Conservation (phyloP, 2,797 vertebrate species). For the Percopsis omiscomaycus region DNA sequence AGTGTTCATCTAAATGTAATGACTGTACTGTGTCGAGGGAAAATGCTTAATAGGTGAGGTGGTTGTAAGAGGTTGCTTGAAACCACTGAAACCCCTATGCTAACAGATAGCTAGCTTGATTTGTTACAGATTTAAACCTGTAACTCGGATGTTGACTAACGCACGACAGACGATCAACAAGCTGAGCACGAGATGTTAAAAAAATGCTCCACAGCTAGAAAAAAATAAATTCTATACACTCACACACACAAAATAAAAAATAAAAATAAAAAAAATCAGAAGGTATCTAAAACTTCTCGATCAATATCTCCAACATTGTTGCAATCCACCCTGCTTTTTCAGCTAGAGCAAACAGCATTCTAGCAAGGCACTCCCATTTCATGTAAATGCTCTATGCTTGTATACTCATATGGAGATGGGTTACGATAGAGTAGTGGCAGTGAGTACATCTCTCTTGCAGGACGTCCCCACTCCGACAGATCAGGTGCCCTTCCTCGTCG, state of each 20-base stretch:
- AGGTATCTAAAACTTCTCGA: slow-evolving; percentile 61
- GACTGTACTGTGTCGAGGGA: slow-evolving; percentile 7
- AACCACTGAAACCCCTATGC: slow-evolving; percentile 15
- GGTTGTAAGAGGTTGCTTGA: slow-evolving; percentile 11
- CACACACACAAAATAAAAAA: slow-evolving; percentile 8
- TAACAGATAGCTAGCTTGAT: slow-evolving; percentile 36
- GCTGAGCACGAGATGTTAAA: slow-evolving; percentile 54
- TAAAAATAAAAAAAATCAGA: slow-evolving; percentile 38
- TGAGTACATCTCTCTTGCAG: slow-evolving; percentile 99
- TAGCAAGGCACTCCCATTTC: slow-evolving; percentile 78
- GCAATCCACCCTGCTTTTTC: slow-evolving; percentile 76
- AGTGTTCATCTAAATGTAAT: slow-evolving; percentile 6
- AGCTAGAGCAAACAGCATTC: slow-evolving; percentile 77
- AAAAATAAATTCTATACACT: not conserved
- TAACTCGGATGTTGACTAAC: slow-evolving; percentile 43
- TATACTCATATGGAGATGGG: slow-evolving; percentile 85
- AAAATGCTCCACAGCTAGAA: slow-evolving; percentile 67
- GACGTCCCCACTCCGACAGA: slow-evolving; percentile 99
- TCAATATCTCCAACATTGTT: slow-evolving; percentile 61
- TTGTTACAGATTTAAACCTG: slow-evolving; percentile 39
- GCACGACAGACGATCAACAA: slow-evolving; percentile 45
- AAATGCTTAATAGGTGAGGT: slow-evolving; percentile 27
- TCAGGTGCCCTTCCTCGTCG: slow-evolving; percentile 99
- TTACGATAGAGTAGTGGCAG: slow-evolving; percentile 93
- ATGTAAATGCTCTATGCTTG: slow-evolving; percentile 81